Base-by-base conservation (phyloP, 2,113 vertebrate species). In the Laterallus jamaicensis region DNA sequence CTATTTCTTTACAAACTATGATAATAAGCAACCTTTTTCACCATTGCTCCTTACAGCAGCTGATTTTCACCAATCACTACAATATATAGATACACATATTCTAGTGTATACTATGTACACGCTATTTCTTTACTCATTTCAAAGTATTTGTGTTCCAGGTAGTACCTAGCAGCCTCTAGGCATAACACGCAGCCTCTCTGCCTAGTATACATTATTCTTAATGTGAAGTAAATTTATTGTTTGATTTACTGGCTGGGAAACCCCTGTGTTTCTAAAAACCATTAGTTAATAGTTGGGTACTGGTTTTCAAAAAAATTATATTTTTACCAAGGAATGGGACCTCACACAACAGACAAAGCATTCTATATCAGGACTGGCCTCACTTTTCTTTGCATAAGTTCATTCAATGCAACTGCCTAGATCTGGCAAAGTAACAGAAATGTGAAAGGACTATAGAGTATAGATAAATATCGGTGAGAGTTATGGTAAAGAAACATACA, bases 361-460 rank as follows among this genome's bases (percentile, higher is more conserved):
- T 40, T 44, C 18, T 68, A 17, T 35, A 25, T 90, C 56, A 84
- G 83, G 7, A 32, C 9, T 82, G 32, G 31, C 32, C 15, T n/a
- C 28, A 44, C 21, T 90, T 93, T 91, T 81, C 37, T 92, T 81
- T 54, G 66, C 16, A 26, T 4, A 78, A 29, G 19, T n/a, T 94
- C 29, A 39, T 75, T 94, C 15, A 64, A 15, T 92, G 26, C 29
- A 79, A 68, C 59, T 94, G 63, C 3, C 6, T 80, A 94, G 24
- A 78, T 12, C 60, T 88, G 88, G 56, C 68, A 92, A 96, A 95
- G 42, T 80, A 97, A 92, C 35, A 80, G 50, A 88, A 77, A 59
- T 82, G 25, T 87, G 49, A 93, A 95, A 50, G 31, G 47, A 75
- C 39, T 90, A 12, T 37, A 58, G 62, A 44, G 6, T 26, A 71